Conservation (phyloP, 1,140 invertebrate species). For the Zaprionus nigranus region DNA sequence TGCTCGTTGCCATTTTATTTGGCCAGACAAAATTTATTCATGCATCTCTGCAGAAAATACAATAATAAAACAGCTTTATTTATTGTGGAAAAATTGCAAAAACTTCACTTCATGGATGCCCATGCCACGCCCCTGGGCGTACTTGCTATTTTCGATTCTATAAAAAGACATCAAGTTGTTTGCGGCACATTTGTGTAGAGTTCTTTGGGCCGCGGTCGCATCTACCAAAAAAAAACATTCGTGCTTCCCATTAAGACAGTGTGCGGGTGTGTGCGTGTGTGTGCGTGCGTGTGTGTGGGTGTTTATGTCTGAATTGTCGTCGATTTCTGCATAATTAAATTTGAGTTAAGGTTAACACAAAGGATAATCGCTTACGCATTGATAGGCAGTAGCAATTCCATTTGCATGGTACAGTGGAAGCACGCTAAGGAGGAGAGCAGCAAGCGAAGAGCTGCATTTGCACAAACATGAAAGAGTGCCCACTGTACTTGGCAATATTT, state of each 20-base stretch:
- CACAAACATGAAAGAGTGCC: too few relatives aligned
- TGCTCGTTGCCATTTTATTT: conserved; percentile 34
- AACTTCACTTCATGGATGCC: conserved; percentile 35
- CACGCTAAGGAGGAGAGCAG: background rate
- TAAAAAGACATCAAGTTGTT: conserved; percentile 32
- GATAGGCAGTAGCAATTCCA: background rate
- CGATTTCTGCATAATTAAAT: conserved; percentile 33
- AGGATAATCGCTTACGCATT: conserved; percentile 10
- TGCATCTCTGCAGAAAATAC: conserved; percentile 44
- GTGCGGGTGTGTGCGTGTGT: background rate
- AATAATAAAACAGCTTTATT: conserved; percentile 55
- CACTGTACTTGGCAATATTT: background rate
- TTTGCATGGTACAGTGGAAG: background rate
- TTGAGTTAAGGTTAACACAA: conserved; percentile 22
- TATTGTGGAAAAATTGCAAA: conserved; percentile 47
- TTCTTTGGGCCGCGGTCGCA: conserved; percentile 1
- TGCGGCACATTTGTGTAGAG: conserved; percentile 28
- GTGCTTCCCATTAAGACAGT: background rate
- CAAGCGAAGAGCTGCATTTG: background rate
- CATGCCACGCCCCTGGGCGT: background rate
- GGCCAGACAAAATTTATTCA: conserved; percentile 51
- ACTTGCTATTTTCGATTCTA: conserved; percentile 7
- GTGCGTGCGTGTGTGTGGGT: background rate
- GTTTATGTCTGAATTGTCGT: conserved; percentile 17
- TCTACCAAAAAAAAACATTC: background rate